Conservation (phyloP, 37 sponge, comb jelly and placozoan species). For the Corticium candelabrum region DNA sequence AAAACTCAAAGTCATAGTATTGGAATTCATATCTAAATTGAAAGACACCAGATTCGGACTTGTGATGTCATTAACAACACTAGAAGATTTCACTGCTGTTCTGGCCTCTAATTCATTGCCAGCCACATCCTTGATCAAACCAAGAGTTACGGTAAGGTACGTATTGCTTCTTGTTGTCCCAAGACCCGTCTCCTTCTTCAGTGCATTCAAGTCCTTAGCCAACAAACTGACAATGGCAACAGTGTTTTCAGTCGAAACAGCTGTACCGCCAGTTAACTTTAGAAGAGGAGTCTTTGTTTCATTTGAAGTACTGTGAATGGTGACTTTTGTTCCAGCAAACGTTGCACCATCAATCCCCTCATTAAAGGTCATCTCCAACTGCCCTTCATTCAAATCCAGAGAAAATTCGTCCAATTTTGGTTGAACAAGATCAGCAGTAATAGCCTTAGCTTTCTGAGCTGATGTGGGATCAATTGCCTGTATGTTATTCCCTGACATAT, state of each 20-base stretch:
- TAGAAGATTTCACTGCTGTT: not conserved
- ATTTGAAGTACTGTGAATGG: slow-evolving; percentile 3
- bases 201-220: slow-evolving; percentile 39
- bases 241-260: not conserved
- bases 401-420: slow-evolving; percentile 42
- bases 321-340: not conserved
- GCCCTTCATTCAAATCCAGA: slow-evolving; percentile 55
- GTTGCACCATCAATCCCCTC: slow-evolving; percentile 29
- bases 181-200: slow-evolving; percentile 43
- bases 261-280: not conserved
- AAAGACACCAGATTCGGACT: not conserved
- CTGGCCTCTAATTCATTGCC: slow-evolving; percentile 35
- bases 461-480: not conserved
- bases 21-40: not conserved
- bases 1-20: not conserved
- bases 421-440: slow-evolving; percentile 55
- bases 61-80: not conserved
- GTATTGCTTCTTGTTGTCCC: slow-evolving; percentile 33
- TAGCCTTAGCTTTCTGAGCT: slow-evolving; percentile 9
- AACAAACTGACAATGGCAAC: not conserved
- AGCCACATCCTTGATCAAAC: slow-evolving; percentile 49
- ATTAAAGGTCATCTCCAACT: slow-evolving; percentile 44
- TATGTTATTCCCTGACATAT: slow-evolving; percentile 28
- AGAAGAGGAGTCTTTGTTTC: slow-evolving; percentile 8
- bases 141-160: slow-evolving; percentile 34